Evolutionary conservation across 1,140 invertebrate genomes (phyloP).

Genomic region (Polyergus mexicanus): DNA sequence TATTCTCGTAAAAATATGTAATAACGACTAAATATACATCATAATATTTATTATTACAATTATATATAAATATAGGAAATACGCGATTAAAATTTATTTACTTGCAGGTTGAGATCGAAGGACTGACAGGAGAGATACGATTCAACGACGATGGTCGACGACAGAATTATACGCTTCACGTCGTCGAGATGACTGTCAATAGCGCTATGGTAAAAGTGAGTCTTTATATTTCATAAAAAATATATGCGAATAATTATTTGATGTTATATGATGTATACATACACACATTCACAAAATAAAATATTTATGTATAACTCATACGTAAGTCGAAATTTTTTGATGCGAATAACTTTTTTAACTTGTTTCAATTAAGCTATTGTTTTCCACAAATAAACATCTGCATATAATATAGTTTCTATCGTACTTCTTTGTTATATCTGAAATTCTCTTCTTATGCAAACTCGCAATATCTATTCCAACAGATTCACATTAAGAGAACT

Average conservation of each 20-base stretch:
- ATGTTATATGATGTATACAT: not conserved
- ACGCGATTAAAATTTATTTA: slow-evolving; percentile 27
- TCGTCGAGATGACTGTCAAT: slow-evolving; percentile 97
- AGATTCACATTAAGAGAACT: not conserved
- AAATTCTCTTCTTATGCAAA: not conserved
- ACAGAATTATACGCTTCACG: slow-evolving; percentile 96
- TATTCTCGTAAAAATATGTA: not conserved
- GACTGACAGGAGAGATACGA: slow-evolving; percentile 95
- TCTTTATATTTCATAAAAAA: slow-evolving; percentile 42
- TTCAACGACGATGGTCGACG: slow-evolving; percentile 95
- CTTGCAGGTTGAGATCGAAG: slow-evolving; percentile 94
- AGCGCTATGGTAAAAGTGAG: slow-evolving; percentile 94
- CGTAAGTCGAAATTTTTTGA: not conserved
- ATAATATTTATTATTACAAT: not conserved
- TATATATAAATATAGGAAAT: too few species aligned
- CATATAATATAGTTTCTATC: not conserved
- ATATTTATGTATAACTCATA: not conserved
- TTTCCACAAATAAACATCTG: not conserved
- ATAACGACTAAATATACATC: not conserved
- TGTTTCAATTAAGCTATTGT: not conserved
- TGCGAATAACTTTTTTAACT: not conserved
- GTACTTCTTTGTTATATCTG: not conserved
- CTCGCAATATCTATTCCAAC: not conserved
- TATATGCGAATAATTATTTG: not conserved
- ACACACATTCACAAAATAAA: too few species aligned